Percentiles rank a stretch among this genome's conserved stretches.
Evolutionary conservation across 2,888 invertebrate species (phyloP).

Genomic region (Druceiella hillmani): DNA sequence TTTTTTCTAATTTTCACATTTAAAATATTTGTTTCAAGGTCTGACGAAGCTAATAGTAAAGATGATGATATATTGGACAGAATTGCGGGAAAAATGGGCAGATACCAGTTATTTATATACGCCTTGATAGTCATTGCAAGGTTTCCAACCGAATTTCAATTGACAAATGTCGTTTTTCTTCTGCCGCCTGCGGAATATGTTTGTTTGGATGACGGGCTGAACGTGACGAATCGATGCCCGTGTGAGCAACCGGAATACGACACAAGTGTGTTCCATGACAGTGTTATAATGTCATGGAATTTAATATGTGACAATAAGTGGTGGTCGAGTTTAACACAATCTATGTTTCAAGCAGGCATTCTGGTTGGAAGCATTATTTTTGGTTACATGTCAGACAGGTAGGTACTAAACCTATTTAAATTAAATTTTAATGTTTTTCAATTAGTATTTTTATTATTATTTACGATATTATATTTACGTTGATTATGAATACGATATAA

Average conservation of each 20-base stretch:
- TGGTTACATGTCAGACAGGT: constrained; percentile 50
- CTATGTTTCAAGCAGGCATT: constrained; percentile 52
- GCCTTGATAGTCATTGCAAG: constrained; percentile 46
- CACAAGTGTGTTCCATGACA: constrained; percentile 44
- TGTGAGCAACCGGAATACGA: constrained; percentile 49
- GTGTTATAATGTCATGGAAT: constrained; percentile 56
- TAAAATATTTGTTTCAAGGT: no score
- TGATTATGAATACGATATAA: no score
- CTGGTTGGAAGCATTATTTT: constrained; percentile 51
- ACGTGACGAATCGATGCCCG: constrained; percentile 39
- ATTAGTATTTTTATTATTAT: no score
- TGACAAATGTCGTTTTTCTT: constrained; percentile 51
- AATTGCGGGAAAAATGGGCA: constrained; percentile 51
- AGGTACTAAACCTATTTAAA: no score
- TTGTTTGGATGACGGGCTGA: constrained; percentile 37
- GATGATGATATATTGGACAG: no score
- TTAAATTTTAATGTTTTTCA: no score
- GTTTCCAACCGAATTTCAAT: constrained; percentile 52
- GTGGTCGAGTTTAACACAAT: constrained; percentile 51
- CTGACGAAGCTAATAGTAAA: no score
- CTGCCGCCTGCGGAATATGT: constrained; percentile 48
- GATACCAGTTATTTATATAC: constrained; percentile 50
- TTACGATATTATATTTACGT: no score
- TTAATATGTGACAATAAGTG: constrained; percentile 53
- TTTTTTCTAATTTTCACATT: no score